These are phyloP conservation scores for Gopherus evgoodei DNA, from an alignment of 2,113 vertebrate species.

Conservation along the genomic window DNA sequence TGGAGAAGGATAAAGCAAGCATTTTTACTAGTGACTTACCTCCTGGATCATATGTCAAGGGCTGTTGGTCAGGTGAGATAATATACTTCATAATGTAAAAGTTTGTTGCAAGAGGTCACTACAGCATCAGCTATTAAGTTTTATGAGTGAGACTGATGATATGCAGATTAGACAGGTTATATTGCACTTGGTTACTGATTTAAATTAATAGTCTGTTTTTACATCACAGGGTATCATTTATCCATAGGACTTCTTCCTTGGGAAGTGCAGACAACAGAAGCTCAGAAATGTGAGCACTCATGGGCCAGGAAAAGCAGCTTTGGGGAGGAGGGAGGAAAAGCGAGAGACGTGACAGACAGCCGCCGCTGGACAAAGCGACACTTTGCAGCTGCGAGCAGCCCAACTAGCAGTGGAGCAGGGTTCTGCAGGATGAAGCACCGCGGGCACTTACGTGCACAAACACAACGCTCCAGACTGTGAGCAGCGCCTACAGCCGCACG, in stretches of 20 bases:
- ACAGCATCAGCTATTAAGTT: accelerated
- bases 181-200: background rate
- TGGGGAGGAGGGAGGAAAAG: too few relatives aligned
- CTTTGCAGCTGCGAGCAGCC: background rate
- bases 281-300: background rate
- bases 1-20: background rate
- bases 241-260: too few relatives aligned
- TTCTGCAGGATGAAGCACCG: background rate
- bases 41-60: background rate
- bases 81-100: background rate
- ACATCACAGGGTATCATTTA: background rate
- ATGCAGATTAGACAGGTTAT: background rate
- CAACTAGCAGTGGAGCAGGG: background rate
- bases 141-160: background rate
- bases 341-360: background rate
- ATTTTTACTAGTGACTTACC: background rate
- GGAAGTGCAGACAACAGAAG: background rate
- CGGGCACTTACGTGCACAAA: too few relatives aligned
- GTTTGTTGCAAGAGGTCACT: background rate
- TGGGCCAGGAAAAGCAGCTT: background rate
- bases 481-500: background rate
- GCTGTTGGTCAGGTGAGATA: background rate
- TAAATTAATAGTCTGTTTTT: too few relatives aligned
- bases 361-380: background rate
- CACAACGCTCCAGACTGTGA: too few relatives aligned